Evolutionary conservation across 2,797 vertebrate species (phyloP).

Genomic region (Eulemur albifrons): DNA sequence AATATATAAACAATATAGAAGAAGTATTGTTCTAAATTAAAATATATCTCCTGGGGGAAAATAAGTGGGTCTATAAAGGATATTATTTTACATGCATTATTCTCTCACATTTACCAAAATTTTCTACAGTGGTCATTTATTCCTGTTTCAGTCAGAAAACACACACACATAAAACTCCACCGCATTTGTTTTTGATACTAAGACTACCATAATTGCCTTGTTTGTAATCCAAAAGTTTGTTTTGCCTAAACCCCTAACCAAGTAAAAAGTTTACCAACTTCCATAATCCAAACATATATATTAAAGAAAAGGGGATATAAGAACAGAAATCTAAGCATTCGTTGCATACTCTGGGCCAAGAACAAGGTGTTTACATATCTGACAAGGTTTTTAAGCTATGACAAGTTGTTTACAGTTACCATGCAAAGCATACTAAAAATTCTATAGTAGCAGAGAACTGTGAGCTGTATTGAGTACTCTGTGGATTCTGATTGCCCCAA

Average conservation of each 20-base stretch:
- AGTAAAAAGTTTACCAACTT: background rate
- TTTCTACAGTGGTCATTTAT: background rate
- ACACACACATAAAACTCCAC: background rate
- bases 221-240: background rate
- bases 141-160: background rate
- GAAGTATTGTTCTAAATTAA: background rate
- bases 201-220: background rate
- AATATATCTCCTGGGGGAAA: background rate
- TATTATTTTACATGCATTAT: background rate
- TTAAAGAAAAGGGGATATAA: too few species aligned
- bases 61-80: background rate
- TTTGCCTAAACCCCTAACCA: background rate
- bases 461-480: background rate
- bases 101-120: background rate
- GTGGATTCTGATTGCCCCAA: background rate
- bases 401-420: background rate
- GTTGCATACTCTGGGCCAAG: background rate
- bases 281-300: background rate
- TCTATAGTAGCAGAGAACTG: background rate
- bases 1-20: background rate
- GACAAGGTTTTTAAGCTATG: background rate
- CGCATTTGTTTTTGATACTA: background rate
- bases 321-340: background rate
- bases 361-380: background rate
- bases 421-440: background rate